These are phyloP conservation scores for Typhlichthys eigenmanni DNA, from an alignment of 2,797 vertebrate genomes.

Conservation along the genomic window DNA sequence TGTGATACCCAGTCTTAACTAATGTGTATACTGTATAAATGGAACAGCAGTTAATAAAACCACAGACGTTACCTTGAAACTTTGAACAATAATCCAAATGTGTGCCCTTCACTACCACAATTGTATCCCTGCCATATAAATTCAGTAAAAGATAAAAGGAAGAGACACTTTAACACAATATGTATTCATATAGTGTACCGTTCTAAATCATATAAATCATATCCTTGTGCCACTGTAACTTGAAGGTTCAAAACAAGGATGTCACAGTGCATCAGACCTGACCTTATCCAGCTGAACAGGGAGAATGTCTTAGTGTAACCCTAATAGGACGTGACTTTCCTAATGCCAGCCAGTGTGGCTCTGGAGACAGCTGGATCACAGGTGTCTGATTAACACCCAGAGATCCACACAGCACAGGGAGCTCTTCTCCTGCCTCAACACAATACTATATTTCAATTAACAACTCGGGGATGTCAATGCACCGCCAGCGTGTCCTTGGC, in stretches of 20 bases:
- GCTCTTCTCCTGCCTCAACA: slow-evolving; percentile 26
- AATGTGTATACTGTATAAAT: neutral
- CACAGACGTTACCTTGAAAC: too few relatives aligned
- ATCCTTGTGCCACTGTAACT: too few relatives aligned
- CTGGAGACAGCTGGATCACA: slow-evolving; percentile 42
- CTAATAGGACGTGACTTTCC: slow-evolving; percentile 25
- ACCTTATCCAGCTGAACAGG: slow-evolving; percentile 8
- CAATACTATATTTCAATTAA: slow-evolving; percentile 54
- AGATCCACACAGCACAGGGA: slow-evolving; percentile 20
- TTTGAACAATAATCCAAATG: too few relatives aligned
- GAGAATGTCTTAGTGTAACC: neutral
- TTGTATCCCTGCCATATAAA: too few relatives aligned
- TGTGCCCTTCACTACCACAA: too few relatives aligned
- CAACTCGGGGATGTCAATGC: slow-evolving; percentile 39
- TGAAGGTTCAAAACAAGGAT: slow-evolving; percentile 6
- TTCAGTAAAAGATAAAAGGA: too few relatives aligned
- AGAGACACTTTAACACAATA: too few relatives aligned
- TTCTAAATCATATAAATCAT: neutral
- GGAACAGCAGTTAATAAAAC: too few relatives aligned
- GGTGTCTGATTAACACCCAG: slow-evolving; percentile 47
- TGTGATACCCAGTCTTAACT: slow-evolving; percentile 31
- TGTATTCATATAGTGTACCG: neutral
- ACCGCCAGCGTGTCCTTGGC: slow-evolving; percentile 37
- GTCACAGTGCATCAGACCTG: slow-evolving; percentile 16
- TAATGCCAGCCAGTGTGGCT: slow-evolving; percentile 21